phyloP scores from a whole-genome alignment of 1,140 invertebrate species.

The Sitophilus oryzae region DNA sequence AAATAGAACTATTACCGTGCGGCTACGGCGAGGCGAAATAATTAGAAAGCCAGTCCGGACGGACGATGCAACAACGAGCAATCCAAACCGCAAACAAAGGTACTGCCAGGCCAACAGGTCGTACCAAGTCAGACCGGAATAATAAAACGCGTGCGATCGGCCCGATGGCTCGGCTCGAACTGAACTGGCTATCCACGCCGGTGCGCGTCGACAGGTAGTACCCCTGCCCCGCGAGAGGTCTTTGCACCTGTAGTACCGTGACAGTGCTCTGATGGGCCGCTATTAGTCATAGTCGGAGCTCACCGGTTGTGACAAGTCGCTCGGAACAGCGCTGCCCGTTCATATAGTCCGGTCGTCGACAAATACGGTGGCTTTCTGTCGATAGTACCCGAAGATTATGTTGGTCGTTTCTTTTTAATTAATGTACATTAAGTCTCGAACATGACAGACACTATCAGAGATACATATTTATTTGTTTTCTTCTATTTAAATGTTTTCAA shows the following conservation, averaged over 20 bases:
- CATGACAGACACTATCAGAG: too few relatives aligned
- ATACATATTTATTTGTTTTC: too few relatives aligned
- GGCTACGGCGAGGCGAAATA: background rate
- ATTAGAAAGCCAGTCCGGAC: background rate
- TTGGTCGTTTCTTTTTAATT: too few relatives aligned
- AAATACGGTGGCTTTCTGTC: background rate
- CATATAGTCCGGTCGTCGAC: background rate
- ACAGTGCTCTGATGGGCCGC: constrained; percentile 37
- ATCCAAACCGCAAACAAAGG: constrained; percentile 21
- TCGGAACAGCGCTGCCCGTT: constrained; percentile 33
- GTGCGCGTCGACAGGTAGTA: constrained; percentile 37
- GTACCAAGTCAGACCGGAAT: constrained; percentile 6
- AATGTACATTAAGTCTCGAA: too few relatives aligned
- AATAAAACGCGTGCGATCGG: constrained; percentile 11
- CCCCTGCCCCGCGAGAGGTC: constrained; percentile 37
- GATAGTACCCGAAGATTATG: background rate
- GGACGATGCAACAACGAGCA: background rate
- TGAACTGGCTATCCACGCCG: constrained; percentile 32
- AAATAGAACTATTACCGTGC: background rate
- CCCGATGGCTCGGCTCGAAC: constrained; percentile 36
- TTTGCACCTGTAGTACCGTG: constrained; percentile 43
- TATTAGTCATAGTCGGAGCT: constrained; percentile 39
- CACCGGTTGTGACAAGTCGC: constrained; percentile 35
- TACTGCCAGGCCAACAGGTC: background rate
- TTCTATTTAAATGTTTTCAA: too few relatives aligned